Conservation (phyloP, 2,888 invertebrate genomes). For the Drosophila rubida region DNA sequence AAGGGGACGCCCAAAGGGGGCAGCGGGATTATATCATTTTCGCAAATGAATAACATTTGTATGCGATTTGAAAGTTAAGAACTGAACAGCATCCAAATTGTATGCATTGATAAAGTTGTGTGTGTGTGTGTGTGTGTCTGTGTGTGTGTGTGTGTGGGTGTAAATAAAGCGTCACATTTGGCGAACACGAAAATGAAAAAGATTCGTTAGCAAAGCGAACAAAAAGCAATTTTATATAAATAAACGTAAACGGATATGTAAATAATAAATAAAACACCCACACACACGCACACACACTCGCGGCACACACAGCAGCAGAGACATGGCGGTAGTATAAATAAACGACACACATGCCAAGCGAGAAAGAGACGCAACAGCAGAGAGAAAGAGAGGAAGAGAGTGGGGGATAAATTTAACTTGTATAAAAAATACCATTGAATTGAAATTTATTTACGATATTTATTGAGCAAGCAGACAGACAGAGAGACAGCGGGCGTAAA, state of each 20-base stretch:
- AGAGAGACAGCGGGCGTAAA: neutral
- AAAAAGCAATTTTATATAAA: constrained; percentile 65
- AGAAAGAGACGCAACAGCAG: neutral
- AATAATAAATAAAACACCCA: constrained; percentile 64
- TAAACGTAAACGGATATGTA: constrained; percentile 69
- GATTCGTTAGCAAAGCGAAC: constrained; percentile 54
- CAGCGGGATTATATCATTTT: constrained; percentile 7
- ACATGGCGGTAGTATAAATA: constrained; percentile 23
- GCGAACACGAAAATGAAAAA: constrained; percentile 38
- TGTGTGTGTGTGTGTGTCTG: constrained; percentile 4
- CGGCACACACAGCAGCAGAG: neutral
- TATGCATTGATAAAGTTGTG: constrained; percentile 11
- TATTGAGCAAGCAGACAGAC: constrained; percentile 47
- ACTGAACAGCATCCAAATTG: neutral
- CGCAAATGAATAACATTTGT: constrained; percentile 12
- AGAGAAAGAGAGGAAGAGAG: neutral
- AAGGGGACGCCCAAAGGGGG: neutral
- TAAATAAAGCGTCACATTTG: constrained; percentile 41
- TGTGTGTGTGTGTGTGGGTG: constrained; percentile 2
- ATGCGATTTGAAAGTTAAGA: constrained; percentile 7
- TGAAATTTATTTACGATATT: constrained; percentile 66
- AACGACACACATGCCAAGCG: constrained; percentile 21
- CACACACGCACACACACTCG: constrained; percentile 17
- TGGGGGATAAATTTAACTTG: constrained; percentile 27
- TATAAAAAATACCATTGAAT: constrained; percentile 57